Conservation (phyloP, 2,113 vertebrate genomes). For the Phaethon lepturus region DNA sequence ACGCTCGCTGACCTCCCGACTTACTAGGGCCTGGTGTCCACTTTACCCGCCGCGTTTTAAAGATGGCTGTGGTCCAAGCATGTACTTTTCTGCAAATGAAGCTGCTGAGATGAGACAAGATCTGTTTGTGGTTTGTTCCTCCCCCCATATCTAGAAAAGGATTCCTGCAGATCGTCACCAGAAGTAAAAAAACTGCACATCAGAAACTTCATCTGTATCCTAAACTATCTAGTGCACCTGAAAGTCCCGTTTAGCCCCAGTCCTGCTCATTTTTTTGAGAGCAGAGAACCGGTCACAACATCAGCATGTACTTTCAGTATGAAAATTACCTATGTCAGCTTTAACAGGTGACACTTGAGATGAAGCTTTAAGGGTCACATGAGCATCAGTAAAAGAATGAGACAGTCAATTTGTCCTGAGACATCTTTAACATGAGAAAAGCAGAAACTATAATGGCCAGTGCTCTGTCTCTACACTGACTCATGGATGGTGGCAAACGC, state of each 20-base stretch:
- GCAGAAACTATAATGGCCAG: not conserved
- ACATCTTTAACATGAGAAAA: not conserved
- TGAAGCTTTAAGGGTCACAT: not conserved
- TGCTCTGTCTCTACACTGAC: too few species aligned
- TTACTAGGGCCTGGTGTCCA: fast-evolving
- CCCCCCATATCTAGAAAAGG: not conserved
- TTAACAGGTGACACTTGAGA: not conserved
- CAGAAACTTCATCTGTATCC: fast-evolving
- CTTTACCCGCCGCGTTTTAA: fast-evolving
- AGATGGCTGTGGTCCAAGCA: fast-evolving
- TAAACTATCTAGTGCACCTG: fast-evolving
- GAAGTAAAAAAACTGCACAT: not conserved
- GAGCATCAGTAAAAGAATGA: not conserved
- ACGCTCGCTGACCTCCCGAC: fast-evolving
- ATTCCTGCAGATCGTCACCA: not conserved
- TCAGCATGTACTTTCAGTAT: not conserved
- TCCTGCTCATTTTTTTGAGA: not conserved
- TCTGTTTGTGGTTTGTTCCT: fast-evolving
- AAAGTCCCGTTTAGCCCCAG: not conserved
- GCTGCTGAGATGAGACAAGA: not conserved
- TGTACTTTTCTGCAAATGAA: not conserved
- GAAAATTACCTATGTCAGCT: not conserved
- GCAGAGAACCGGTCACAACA: not conserved
- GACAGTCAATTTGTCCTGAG: not conserved
- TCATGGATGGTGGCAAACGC: too few species aligned